These are phyloP conservation scores for Pangasianodon gigas DNA, from an alignment of 2,113 vertebrate species.

Conservation along the genomic window DNA sequence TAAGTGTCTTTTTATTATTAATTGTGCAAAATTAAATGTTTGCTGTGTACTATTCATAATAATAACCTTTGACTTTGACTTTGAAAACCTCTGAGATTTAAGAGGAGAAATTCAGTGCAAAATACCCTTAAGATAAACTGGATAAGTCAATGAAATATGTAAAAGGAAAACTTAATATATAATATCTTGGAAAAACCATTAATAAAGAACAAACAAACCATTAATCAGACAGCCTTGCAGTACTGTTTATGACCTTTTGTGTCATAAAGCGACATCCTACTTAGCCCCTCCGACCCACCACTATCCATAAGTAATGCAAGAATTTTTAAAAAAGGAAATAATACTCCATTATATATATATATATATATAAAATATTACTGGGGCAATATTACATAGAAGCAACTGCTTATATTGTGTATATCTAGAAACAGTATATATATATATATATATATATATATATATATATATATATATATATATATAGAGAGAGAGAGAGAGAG, in stretches of 20 bases:
- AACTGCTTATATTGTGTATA: too few relatives aligned
- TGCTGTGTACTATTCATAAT: neutral
- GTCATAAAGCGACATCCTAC: neutral
- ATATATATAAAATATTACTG: neutral
- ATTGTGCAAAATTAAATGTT: neutral
- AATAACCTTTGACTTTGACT: neutral
- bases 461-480: neutral
- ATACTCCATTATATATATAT: too few relatives aligned
- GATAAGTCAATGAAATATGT: neutral
- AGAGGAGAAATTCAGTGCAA: neutral
- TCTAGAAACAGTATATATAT: too few relatives aligned
- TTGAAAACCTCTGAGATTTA: neutral
- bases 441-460: too few relatives aligned
- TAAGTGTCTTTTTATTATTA: neutral
- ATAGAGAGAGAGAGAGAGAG: too few relatives aligned
- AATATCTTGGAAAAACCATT: neutral
- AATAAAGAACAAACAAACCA: neutral
- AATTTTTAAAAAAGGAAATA: neutral
- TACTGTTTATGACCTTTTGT: neutral
- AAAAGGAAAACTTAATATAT: neutral
- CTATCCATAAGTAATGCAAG: neutral
- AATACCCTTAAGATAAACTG: neutral
- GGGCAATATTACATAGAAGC: too few relatives aligned
- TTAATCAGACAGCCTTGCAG: neutral
- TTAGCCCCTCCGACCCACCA: neutral